Conservation (phyloP, 2,113 vertebrate genomes). For the Delphinus delphis region DNA sequence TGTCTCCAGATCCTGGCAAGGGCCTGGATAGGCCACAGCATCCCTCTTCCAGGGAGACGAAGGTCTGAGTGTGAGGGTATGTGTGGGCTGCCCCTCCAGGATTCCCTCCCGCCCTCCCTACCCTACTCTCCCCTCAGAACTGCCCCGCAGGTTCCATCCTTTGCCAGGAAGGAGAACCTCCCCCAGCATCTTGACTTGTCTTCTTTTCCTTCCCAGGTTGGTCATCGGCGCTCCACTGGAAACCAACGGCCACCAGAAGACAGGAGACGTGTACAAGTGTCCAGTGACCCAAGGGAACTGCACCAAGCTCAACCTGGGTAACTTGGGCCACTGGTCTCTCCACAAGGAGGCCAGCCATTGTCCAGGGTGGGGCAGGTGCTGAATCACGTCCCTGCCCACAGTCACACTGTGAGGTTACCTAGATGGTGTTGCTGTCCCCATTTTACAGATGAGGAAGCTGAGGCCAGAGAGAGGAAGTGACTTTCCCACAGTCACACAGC, state of each 20-base stretch:
- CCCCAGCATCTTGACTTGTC: neutral
- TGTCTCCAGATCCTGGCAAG: neutral
- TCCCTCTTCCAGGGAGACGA: neutral
- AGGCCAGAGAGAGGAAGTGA: neutral
- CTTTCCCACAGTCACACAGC: neutral
- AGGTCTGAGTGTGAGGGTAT: neutral
- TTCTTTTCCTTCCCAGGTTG: constrained; percentile 86
- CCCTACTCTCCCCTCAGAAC: neutral
- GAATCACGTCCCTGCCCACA: fast-evolving
- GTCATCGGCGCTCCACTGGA: constrained; percentile 96
- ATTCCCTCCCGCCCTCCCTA: too few species aligned
- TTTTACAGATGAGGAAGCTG: neutral
- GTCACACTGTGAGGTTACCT: neutral
- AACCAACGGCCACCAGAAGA: constrained; percentile 94
- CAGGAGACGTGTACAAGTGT: constrained; percentile 96
- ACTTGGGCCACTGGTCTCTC: neutral
- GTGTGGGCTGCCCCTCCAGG: neutral
- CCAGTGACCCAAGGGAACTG: constrained; percentile 89
- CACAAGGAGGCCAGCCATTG: fast-evolving
- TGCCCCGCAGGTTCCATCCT: neutral
- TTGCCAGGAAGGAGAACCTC: neutral
- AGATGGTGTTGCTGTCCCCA: neutral
- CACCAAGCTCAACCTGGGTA: constrained; percentile 97
- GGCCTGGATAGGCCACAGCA: neutral
- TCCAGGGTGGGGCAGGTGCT: neutral